phyloP scores from a whole-genome alignment of 1,140 invertebrate species.

The Galleria mellonella region DNA sequence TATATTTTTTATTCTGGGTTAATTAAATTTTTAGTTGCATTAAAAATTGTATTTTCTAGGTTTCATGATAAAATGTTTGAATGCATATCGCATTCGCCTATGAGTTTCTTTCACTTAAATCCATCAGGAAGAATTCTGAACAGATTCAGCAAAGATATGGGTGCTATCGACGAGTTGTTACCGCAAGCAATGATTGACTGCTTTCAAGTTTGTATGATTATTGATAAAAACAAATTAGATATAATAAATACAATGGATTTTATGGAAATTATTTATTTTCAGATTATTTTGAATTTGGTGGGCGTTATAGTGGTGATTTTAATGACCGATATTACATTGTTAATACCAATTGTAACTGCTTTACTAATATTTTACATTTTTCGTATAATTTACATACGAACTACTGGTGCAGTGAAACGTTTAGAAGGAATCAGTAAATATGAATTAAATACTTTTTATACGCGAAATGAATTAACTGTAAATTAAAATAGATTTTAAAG shows the following conservation, averaged over 20 bases:
- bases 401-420: constrained; percentile 87
- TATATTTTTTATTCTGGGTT: neutral
- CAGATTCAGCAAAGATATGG: constrained; percentile 75
- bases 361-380: constrained; percentile 81
- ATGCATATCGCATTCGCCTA: constrained; percentile 77
- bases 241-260: neutral
- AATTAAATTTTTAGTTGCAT: neutral
- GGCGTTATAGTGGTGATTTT: constrained; percentile 83
- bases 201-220: constrained; percentile 66
- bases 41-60: constrained; percentile 18
- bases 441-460: neutral
- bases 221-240: too few relatives aligned
- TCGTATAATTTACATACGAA: constrained; percentile 84
- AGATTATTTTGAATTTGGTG: constrained; percentile 78
- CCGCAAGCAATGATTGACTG: constrained; percentile 83
- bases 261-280: constrained; percentile 43
- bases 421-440: constrained; percentile 88
- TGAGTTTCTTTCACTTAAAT: constrained; percentile 88
- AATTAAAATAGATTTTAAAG: too few relatives aligned
- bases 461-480: too few relatives aligned
- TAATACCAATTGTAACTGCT: constrained; percentile 83
- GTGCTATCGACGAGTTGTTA: constrained; percentile 88
- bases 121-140: constrained; percentile 79
- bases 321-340: constrained; percentile 84
- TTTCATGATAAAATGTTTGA: constrained; percentile 83